These are phyloP conservation scores for Cerastis leucographa DNA, from an alignment of 2,888 invertebrate genomes.

Conservation along the genomic window DNA sequence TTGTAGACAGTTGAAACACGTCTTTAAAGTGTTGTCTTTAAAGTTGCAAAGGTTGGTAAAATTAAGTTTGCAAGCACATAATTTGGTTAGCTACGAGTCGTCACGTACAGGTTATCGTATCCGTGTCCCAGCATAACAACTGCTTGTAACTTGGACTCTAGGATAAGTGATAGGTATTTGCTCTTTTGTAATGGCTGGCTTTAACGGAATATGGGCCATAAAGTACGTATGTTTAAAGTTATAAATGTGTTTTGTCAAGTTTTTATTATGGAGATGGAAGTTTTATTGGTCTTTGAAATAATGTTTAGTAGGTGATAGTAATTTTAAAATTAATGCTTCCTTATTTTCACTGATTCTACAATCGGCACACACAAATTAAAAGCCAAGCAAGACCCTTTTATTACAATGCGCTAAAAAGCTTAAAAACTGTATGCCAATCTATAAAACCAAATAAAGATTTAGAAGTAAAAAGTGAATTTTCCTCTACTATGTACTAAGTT, in stretches of 20 bases:
- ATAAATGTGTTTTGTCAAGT: conserved; percentile 17
- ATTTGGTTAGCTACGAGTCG: conserved; percentile 76
- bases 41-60: conserved; percentile 41
- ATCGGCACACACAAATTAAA: not conserved
- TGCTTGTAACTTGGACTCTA: conserved; percentile 73
- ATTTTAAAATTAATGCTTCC: not conserved
- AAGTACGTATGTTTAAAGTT: conserved; percentile 38
- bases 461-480: conserved; percentile 34
- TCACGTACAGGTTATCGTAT: conserved; percentile 77
- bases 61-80: conserved; percentile 63
- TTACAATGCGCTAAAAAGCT: not conserved
- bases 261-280: not conserved
- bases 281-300: not conserved
- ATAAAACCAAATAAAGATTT: conserved; percentile 27
- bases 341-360: not conserved
- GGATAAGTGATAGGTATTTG: conserved; percentile 71
- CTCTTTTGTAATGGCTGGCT: conserved; percentile 62
- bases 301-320: not conserved
- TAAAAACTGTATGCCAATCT: not conserved
- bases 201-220: conserved; percentile 56
- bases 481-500: conserved; percentile 35
- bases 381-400: not conserved
- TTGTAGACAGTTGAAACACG: conserved; percentile 41
- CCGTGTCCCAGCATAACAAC: conserved; percentile 80
- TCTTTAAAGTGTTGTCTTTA: conserved; percentile 34